phyloP scores from a whole-genome alignment of 2,888 invertebrate genomes.

The Zaprionus obscuricornis region DNA sequence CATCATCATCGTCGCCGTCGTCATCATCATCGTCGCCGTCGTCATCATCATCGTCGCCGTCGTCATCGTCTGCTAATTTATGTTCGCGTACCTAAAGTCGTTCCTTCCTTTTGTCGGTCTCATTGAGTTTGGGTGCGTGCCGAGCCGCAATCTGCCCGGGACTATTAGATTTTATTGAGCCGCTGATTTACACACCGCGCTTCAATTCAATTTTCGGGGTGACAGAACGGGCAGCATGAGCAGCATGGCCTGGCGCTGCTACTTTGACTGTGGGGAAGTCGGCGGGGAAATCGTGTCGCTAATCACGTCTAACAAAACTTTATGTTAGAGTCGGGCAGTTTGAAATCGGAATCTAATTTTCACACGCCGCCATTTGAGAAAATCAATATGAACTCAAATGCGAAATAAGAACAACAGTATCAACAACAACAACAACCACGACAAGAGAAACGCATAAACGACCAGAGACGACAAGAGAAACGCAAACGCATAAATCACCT shows the following conservation, averaged over 20 bases:
- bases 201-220: constrained; percentile 65
- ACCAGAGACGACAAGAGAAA: neutral
- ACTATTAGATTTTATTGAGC: constrained; percentile 77
- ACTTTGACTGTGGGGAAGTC: neutral
- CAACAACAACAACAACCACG: constrained; percentile 6
- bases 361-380: constrained; percentile 61
- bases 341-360: constrained; percentile 71
- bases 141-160: constrained; percentile 66
- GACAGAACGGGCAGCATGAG: no score
- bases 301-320: constrained; percentile 53
- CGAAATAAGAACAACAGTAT: constrained; percentile 4
- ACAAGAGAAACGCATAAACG: constrained; percentile 22
- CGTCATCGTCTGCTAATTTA: constrained; percentile 58
- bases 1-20: constrained; percentile 32
- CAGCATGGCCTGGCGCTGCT: neutral
- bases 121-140: constrained; percentile 58
- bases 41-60: constrained; percentile 21
- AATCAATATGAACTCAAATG: constrained; percentile 55
- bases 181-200: constrained; percentile 74
- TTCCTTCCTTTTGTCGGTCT: constrained; percentile 2
- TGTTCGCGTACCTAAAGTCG: constrained; percentile 32
- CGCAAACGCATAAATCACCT: constrained; percentile 63
- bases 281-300: constrained; percentile 7
- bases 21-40: no score
- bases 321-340: constrained; percentile 37